Base-by-base conservation (phyloP, 1,140 invertebrate species). In the Drosophila melanogaster region DNA sequence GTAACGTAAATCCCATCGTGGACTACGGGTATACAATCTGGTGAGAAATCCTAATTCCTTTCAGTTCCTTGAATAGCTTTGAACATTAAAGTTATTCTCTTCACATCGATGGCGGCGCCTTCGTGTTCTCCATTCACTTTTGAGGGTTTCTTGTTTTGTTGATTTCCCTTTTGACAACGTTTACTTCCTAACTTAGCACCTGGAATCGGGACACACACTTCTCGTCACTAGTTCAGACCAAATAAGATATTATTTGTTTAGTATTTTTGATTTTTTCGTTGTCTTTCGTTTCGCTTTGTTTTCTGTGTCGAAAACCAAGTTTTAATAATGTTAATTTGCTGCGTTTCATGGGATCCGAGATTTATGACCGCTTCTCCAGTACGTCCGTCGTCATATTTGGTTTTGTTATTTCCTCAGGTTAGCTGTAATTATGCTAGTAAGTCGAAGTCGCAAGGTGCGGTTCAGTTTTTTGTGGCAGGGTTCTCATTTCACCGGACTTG, bases 291-390 rank as follows among this genome's bases (percentile, higher is more conserved):
- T 84, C 71, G 77, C 70, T 87, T 87, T 87, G 84, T 87, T 87
- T 87, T 87, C 75, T 73, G 66, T 89, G 79, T 79, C 79, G 64
- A 87, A 77, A 84, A 89, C 84, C 77, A 89, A 89, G 80, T 89
- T 89, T 89, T 89, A 89, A 89, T 89, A 84, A 89, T 89, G 84
- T 90, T 89, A 89, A 89, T 90, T 89, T 78, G 77, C 62, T 50
- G 80, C 73, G 72, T 84, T 87, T 89, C 84, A 89, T 89, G 84
- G 85, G 84, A 89, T 73, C 62, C 74, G 72, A 62, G 61, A 89
- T 89, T 89, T 89, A 89, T 66, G 77, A 53, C 44, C 57, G 26
- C 50, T 19, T 57, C 43, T 67, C 49, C 22, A 38, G 40, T 55
- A 15, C 30, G 44, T 44, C 11, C 47, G 17, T 19, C 11, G 15